Evolutionary conservation across 2,797 vertebrate species (phyloP), one percentile per base, ranked within the genome.

Genomic region (Fistularia commersonii): DNA sequence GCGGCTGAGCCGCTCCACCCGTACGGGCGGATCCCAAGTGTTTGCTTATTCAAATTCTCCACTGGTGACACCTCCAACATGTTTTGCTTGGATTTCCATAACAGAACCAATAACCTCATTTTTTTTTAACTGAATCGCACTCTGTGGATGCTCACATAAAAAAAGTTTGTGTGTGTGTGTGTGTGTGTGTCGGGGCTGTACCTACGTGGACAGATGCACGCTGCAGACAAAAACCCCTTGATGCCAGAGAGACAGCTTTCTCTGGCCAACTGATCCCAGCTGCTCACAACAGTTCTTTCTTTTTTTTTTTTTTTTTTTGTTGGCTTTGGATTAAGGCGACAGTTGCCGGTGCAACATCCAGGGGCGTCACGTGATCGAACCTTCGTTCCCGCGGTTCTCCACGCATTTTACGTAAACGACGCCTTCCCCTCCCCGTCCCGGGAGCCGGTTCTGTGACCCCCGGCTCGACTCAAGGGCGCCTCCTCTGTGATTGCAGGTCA

Each of bases 401-500:
- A n/a, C n/a, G n/a, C n/a, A n/a, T n/a, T n/a, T n/a, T n/a, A n/a
- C n/a, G n/a, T n/a, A n/a, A n/a, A n/a, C n/a, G n/a, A n/a, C n/a
- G n/a, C n/a, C n/a, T n/a, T n/a, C n/a, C n/a, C n/a, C n/a, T n/a
- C n/a, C n/a, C n/a, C n/a, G n/a, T n/a, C n/a, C n/a, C n/a, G n/a
- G n/a, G n/a, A n/a, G n/a, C n/a, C n/a, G n/a, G n/a, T n/a, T n/a
- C n/a, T n/a, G n/a, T n/a, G n/a, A n/a, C n/a, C n/a, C n/a, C n/a
- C n/a, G n/a, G n/a, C n/a, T n/a, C n/a, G n/a, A n/a, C n/a, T n/a
- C n/a, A n/a, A n/a, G n/a, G n/a, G n/a, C n/a, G n/a, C n/a, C n/a
- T 40, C 31, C 54, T 8, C 1, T 69, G 42, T 87, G 32, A 8
- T 76, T 67, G 42, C 88, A 99, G 96, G 93, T 98, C 56, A 92